Evolutionary conservation across 2,888 invertebrate species (phyloP), one percentile per base, ranked within the genome.

Genomic region (Gastrophysa polygoni): DNA sequence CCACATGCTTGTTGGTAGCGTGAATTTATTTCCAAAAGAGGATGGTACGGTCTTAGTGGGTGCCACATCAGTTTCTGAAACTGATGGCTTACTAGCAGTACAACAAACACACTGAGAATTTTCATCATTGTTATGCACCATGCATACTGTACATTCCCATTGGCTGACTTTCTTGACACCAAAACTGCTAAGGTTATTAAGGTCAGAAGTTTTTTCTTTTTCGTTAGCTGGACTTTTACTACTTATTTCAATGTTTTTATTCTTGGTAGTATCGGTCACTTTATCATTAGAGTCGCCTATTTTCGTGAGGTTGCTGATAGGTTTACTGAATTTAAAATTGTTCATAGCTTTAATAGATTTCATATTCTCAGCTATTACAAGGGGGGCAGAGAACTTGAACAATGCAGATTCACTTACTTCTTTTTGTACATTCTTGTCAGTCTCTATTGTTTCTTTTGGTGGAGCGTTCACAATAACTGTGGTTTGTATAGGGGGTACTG

Each of bases 271-370:
- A 21, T 56, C 2, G 43, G n/a, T 5, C 6, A 29, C 20, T 47
- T 52, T 17, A 10, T 38, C 20, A 34, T 63, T 49, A 16, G 61
- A 24, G 3, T 62, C 32, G 8, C 59, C 50, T 11, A 55, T 64
- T 50, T 71, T 63, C 48, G 57, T 66, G 67, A 74, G 75, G 34
- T 79, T 78, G 11, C 83, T 77, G 32, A 83, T 69, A 8, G 88
- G 88, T 57, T 83, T 82, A 68, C 86, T 86, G 71, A 88, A 88
- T 68, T 83, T 85, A 63, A 85, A 87, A 68, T 84, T 83, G 67
- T 85, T 85, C 16, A 82, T 81, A 2, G 85, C 81, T 38, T 84
- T 74, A 29, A 82, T 75, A 63, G 80, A 80, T 49, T 82, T 82
- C 2, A 79, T 69, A 38, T 80, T 76, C 52, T 81, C 78, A 3